phyloP scores from a whole-genome alignment of 1,140 invertebrate species.

The Cataglyphis hispanica region DNA sequence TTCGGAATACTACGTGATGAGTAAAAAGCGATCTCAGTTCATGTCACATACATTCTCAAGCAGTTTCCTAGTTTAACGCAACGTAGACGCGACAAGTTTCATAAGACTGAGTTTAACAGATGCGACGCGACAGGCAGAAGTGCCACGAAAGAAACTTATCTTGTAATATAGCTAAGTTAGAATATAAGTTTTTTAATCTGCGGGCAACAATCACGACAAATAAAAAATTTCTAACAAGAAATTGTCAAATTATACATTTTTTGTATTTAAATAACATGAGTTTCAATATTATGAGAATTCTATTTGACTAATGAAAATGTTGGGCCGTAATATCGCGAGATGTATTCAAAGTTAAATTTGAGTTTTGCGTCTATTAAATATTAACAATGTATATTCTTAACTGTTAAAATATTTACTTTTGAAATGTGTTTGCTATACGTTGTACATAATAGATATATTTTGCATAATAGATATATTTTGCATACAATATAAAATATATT shows the following conservation, averaged over 20 bases:
- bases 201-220: neutral
- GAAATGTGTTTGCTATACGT: neutral
- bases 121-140: neutral
- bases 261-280: neutral
- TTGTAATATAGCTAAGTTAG: neutral
- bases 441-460: neutral
- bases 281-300: neutral
- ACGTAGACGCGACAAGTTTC: constrained; percentile 32
- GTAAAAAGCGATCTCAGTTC: constrained; percentile 35
- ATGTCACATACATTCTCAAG: constrained; percentile 43
- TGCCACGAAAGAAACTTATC: constrained; percentile 1
- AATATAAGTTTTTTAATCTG: constrained; percentile 16
- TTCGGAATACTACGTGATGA: neutral
- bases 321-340: neutral
- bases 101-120: constrained; percentile 42
- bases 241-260: constrained; percentile 26
- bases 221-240: neutral
- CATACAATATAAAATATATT: constrained; percentile 3
- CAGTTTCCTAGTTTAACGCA: constrained; percentile 49
- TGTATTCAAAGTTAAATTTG: constrained; percentile 15
- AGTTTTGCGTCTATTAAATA: constrained; percentile 30
- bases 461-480: constrained; percentile 6
- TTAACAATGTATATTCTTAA: constrained; percentile 1
- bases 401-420: neutral
- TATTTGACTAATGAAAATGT: neutral